Evolutionary conservation across 2,113 vertebrate genomes (phyloP).

Genomic region (Lepus europaeus): DNA sequence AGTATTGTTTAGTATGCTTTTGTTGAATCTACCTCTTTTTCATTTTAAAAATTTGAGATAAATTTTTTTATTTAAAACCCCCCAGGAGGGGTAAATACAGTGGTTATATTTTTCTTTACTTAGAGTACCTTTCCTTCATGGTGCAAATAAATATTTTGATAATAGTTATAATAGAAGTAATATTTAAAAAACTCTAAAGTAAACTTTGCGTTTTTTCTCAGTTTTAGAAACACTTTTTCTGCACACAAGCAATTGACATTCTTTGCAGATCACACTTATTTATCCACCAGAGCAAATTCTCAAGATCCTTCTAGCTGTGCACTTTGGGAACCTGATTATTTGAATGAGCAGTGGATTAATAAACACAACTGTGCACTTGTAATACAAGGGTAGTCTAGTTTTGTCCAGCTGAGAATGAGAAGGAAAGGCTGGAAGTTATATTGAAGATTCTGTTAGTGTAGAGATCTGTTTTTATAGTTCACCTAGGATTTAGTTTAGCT

Average conservation of each 20-base stretch:
- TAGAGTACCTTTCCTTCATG: conserved; percentile 48
- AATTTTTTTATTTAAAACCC: conserved; percentile 43
- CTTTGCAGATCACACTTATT: conserved; percentile 23
- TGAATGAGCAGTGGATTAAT: conserved; percentile 9
- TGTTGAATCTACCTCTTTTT: background rate
- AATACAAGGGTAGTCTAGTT: background rate
- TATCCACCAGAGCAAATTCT: background rate
- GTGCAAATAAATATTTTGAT: conserved; percentile 45
- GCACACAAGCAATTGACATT: background rate
- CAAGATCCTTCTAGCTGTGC: background rate
- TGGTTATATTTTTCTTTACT: conserved; percentile 41
- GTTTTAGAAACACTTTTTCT: conserved; percentile 41
- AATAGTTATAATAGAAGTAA: conserved; percentile 40
- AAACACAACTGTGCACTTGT: conserved; percentile 5
- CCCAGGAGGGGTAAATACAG: conserved; percentile 1
- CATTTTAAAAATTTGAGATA: conserved; percentile 42
- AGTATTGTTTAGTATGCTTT: conserved; percentile 34
- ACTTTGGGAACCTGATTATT: background rate
- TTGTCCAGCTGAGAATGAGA: conserved; percentile 7
- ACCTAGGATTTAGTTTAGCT: conserved; percentile 26
- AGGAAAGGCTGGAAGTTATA: background rate
- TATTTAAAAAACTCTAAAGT: conserved; percentile 55
- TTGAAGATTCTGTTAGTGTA: conserved; percentile 9
- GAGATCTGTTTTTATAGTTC: conserved; percentile 16
- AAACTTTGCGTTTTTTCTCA: conserved; percentile 44